Conservation (phyloP, 2,888 invertebrate species). For the Dusona sp. region DNA sequence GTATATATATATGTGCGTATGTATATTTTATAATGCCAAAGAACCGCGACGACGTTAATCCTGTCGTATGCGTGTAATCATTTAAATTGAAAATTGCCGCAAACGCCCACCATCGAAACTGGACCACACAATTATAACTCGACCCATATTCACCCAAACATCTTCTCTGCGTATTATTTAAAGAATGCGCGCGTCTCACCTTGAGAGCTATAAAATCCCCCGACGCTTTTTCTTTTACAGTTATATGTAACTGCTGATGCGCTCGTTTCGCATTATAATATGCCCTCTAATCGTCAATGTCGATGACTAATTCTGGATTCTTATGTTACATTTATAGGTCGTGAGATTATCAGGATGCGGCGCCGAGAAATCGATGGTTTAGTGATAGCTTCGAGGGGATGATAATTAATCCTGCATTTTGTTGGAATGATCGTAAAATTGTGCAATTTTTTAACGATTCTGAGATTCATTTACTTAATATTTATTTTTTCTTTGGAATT, state of each 20-base stretch:
- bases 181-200: slow-evolving; percentile 67
- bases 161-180: slow-evolving; percentile 71
- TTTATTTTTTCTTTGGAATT: too few relatives aligned
- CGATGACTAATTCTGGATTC: slow-evolving; percentile 46
- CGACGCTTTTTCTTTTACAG: slow-evolving; percentile 48
- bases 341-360: not conserved
- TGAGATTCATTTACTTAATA: not conserved
- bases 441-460: not conserved
- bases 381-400: not conserved
- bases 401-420: not conserved
- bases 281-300: slow-evolving; percentile 25
- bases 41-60: slow-evolving; percentile 25
- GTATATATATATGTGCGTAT: not conserved
- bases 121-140: slow-evolving; percentile 79
- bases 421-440: not conserved
- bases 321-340: slow-evolving; percentile 4
- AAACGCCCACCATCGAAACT: slow-evolving; percentile 71
- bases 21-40: slow-evolving; percentile 2
- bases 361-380: not conserved
- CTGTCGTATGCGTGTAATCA: slow-evolving; percentile 33
- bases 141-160: slow-evolving; percentile 76
- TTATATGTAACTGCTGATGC: slow-evolving; percentile 9
- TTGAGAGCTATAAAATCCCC: slow-evolving; percentile 55
- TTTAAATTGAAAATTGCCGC: slow-evolving; percentile 59
- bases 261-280: slow-evolving; percentile 14